These are phyloP conservation scores for Heliopora coerulea DNA, from an alignment of 92 coral and sea anemone genomes.

Conservation along the genomic window DNA sequence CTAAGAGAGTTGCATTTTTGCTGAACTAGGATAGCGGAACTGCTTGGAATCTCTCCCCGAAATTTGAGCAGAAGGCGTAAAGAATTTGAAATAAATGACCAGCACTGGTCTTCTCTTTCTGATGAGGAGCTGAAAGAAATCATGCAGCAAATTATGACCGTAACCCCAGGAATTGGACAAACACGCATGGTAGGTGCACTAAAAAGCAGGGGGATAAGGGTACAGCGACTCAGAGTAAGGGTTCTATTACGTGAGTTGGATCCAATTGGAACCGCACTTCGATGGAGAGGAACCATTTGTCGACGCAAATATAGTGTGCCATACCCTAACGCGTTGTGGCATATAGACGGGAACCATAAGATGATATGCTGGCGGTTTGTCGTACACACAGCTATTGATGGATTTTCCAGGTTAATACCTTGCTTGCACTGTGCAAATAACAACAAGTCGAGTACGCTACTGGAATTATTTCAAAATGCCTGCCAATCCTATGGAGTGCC, in stretches of 20 bases:
- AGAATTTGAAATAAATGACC: constrained; percentile 29
- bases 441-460: constrained; percentile 15
- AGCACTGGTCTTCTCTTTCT: constrained; percentile 39
- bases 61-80: constrained; percentile 41
- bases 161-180: constrained; percentile 28
- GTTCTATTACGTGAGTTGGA: constrained; percentile 19
- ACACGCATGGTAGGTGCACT: constrained; percentile 27
- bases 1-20: constrained; percentile 48
- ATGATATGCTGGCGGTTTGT: constrained; percentile 37
- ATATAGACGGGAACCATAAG: constrained; percentile 47
- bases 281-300: constrained; percentile 4
- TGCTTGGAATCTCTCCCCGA: constrained; percentile 49
- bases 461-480: constrained; percentile 1
- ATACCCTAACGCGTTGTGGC: constrained; percentile 52
- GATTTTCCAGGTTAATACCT: constrained; percentile 20
- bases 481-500: constrained; percentile 12
- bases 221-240: constrained; percentile 15
- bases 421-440: constrained; percentile 21
- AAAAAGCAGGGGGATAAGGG: not conserved
- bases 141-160: constrained; percentile 38
- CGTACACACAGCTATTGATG: constrained; percentile 39
- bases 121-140: constrained; percentile 27
- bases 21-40: constrained; percentile 34
- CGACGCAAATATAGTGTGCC: constrained; percentile 42
- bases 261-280: constrained; percentile 22